Conservation (phyloP, 2,113 vertebrate genomes). For the Zosterops lateralis region DNA sequence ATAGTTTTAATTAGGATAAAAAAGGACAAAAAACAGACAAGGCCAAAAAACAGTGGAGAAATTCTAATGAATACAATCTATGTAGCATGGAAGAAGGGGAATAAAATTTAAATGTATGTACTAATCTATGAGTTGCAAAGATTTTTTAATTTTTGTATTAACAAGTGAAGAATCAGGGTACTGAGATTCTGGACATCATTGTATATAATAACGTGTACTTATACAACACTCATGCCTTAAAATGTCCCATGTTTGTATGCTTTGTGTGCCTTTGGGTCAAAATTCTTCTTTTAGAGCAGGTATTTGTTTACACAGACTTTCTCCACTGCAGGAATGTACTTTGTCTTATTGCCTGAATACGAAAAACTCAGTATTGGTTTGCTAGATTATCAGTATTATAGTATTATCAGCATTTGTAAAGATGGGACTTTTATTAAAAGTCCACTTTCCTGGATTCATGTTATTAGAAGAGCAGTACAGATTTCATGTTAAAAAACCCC, state of each 20-base stretch:
- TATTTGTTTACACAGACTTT: not conserved
- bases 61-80: not conserved
- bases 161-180: not conserved
- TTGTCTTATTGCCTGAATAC: not conserved
- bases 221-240: not conserved
- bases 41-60: not conserved
- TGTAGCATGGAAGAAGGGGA: not conserved
- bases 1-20: not conserved
- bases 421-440: not conserved
- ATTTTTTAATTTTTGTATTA: not conserved
- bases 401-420: not conserved
- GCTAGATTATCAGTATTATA: not conserved
- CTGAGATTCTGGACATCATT: not conserved
- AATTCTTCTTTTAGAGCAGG: accelerated
- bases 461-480: not conserved
- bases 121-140: not conserved
- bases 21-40: not conserved
- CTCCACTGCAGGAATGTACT: not conserved
- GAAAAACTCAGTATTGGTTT: accelerated
- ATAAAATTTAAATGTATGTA: not conserved
- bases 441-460: not conserved
- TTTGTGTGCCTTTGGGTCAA: not conserved
- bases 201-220: too few relatives aligned
- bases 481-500: not conserved
- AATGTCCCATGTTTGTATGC: not conserved